Conservation (phyloP, 1,140 invertebrate genomes). For the Apocrypta bakeri region DNA sequence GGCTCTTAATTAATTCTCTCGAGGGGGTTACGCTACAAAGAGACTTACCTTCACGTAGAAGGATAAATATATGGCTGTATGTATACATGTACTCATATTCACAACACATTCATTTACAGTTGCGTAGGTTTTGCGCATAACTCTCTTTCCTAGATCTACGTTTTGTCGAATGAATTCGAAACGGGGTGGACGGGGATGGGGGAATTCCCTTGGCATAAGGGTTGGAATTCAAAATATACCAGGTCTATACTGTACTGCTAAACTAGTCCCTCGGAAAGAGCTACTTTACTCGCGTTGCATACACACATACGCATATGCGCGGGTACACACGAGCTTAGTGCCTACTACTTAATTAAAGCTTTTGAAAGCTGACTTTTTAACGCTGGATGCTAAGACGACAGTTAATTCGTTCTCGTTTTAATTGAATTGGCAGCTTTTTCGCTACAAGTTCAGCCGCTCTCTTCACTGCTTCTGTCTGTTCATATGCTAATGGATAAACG, state of each 20-base stretch:
- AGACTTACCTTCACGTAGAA: not conserved
- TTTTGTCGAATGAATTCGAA: slow-evolving; percentile 35
- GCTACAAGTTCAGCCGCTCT: too few relatives aligned
- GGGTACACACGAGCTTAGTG: not conserved
- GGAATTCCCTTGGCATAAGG: not conserved
- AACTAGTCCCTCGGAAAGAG: not conserved
- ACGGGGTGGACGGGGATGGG: too few relatives aligned
- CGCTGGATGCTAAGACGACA: not conserved
- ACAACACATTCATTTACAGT: not conserved
- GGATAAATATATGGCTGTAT: not conserved
- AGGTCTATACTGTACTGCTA: not conserved
- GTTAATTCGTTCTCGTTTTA: not conserved
- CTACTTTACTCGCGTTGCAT: not conserved
- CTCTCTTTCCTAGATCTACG: not conserved
- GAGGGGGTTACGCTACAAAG: slow-evolving; percentile 33
- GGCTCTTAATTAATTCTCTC: slow-evolving; percentile 60
- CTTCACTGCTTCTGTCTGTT: not conserved
- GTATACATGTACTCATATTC: not conserved
- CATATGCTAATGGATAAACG: not conserved
- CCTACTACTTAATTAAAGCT: not conserved
- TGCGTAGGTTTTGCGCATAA: not conserved
- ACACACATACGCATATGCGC: too few relatives aligned
- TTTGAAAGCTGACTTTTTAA: not conserved
- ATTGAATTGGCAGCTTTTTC: not conserved
- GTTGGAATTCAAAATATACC: slow-evolving; percentile 24